These are phyloP conservation scores for Macrosteles quadrilineatus DNA, from an alignment of 1,140 invertebrate species.

Conservation along the genomic window DNA sequence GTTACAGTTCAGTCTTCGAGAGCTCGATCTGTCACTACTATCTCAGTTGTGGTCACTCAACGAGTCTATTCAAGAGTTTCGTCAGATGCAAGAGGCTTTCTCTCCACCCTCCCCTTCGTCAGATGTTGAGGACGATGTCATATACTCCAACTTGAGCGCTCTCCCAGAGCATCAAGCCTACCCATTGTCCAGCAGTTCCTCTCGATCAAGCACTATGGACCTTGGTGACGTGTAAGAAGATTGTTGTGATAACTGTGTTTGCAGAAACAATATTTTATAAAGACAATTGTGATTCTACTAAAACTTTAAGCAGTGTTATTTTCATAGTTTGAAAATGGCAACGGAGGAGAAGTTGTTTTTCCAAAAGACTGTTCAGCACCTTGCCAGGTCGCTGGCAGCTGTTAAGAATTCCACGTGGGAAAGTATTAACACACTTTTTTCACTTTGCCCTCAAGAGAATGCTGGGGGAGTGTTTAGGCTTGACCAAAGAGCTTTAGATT, in stretches of 20 bases:
- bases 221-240: slow-evolving; percentile 20
- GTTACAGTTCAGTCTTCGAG: slow-evolving; percentile 77
- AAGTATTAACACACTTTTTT: slow-evolving; percentile 81
- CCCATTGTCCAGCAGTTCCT: slow-evolving; percentile 31
- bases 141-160: slow-evolving; percentile 36
- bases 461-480: slow-evolving; percentile 72
- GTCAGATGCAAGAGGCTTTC: slow-evolving; percentile 66
- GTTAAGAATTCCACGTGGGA: slow-evolving; percentile 86
- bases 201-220: slow-evolving; percentile 33
- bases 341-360: slow-evolving; percentile 75
- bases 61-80: slow-evolving; percentile 85
- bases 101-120: slow-evolving; percentile 61
- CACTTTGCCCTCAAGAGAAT: slow-evolving; percentile 81
- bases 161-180: slow-evolving; percentile 34
- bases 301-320: background rate
- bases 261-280: background rate
- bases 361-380: slow-evolving; percentile 82
- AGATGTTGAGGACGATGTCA: slow-evolving; percentile 39
- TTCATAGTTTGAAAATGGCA: slow-evolving; percentile 23
- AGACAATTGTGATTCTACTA: background rate
- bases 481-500: slow-evolving; percentile 84
- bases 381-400: slow-evolving; percentile 82
- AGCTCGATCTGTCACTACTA: slow-evolving; percentile 79
- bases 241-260: background rate
- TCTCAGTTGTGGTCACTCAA: slow-evolving; percentile 87